These are phyloP conservation scores for Pilophorus perplexus DNA, from an alignment of 2,888 invertebrate genomes.

Conservation along the genomic window DNA sequence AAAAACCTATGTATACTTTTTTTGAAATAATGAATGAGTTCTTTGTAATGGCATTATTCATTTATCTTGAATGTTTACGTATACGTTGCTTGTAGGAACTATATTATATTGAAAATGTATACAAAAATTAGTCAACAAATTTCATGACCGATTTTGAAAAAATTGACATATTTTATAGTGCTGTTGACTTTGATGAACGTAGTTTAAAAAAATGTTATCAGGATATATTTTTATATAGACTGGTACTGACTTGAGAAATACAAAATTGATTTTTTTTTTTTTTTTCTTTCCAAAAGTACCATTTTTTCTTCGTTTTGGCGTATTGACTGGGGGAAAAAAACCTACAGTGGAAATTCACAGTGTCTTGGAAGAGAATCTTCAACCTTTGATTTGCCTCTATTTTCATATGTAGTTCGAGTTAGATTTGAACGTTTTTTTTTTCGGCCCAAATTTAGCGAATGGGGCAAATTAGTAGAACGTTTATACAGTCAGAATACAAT, in stretches of 20 bases:
- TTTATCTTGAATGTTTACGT: constrained; percentile 31
- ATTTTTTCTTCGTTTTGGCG: not conserved
- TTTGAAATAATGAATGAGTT: constrained; percentile 10
- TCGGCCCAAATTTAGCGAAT: too few relatives aligned
- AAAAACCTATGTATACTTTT: constrained; percentile 12
- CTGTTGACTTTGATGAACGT: constrained; percentile 30
- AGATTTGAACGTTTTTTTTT: too few relatives aligned
- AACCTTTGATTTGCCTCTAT: too few relatives aligned
- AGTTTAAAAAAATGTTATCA: constrained; percentile 37
- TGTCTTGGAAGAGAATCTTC: too few relatives aligned
- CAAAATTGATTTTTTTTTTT: too few relatives aligned
- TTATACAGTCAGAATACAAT: too few relatives aligned
- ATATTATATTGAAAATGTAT: constrained; percentile 20
- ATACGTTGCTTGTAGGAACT: constrained; percentile 26
- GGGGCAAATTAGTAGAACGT: too few relatives aligned
- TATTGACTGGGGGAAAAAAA: not conserved
- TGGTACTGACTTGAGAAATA: constrained; percentile 22
- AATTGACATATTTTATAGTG: constrained; percentile 32
- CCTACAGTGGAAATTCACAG: too few relatives aligned
- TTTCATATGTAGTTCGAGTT: too few relatives aligned
- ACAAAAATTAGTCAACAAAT: constrained; percentile 29
- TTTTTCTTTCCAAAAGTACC: too few relatives aligned
- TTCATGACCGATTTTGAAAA: constrained; percentile 33
- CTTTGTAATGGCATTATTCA: constrained; percentile 30
- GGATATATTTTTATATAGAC: constrained; percentile 37